Evolutionary conservation across 2,113 vertebrate species (phyloP).

Genomic region (Polypterus bichir): DNA sequence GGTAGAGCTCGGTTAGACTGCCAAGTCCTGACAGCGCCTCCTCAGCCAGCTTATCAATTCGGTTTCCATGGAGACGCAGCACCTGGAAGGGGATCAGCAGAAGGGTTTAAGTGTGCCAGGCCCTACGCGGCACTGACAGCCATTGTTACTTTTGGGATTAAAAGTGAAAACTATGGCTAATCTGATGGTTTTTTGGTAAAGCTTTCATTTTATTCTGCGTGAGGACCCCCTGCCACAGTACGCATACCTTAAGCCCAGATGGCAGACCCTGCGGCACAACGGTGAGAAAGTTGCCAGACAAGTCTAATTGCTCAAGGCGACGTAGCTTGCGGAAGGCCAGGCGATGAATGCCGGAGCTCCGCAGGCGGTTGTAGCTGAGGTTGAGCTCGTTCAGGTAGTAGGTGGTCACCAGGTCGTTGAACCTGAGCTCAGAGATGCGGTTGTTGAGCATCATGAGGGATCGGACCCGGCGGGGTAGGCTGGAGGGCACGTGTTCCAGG

Average conservation of each 20-base stretch:
- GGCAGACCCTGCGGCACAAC: conserved; percentile 30
- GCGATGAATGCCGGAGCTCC: conserved; percentile 26
- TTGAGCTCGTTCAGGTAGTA: conserved; percentile 31
- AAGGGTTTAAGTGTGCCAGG: not conserved
- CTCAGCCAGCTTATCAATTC: conserved; percentile 25
- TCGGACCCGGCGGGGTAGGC: conserved; percentile 28
- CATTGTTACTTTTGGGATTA: too few species aligned
- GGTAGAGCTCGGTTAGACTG: conserved; percentile 27
- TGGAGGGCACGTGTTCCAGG: conserved; percentile 24
- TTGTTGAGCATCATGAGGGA: conserved; percentile 41
- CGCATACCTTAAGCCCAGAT: conserved; percentile 8
- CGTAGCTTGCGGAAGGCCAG: conserved; percentile 30
- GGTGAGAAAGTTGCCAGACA: conserved; percentile 32
- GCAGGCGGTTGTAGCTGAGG: conserved; percentile 37
- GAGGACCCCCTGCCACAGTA: not conserved
- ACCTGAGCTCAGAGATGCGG: conserved; percentile 13
- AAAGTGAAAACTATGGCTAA: too few species aligned
- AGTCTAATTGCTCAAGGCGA: conserved; percentile 26
- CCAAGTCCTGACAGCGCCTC: conserved; percentile 23
- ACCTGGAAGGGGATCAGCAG: too few species aligned
- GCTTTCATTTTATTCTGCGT: too few species aligned
- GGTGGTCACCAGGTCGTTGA: conserved; percentile 18
- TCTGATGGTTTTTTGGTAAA: too few species aligned
- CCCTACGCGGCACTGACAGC: too few species aligned
- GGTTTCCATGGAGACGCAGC: conserved; percentile 30